Conservation (phyloP, 2,888 invertebrate genomes). For the Agrochola lota region DNA sequence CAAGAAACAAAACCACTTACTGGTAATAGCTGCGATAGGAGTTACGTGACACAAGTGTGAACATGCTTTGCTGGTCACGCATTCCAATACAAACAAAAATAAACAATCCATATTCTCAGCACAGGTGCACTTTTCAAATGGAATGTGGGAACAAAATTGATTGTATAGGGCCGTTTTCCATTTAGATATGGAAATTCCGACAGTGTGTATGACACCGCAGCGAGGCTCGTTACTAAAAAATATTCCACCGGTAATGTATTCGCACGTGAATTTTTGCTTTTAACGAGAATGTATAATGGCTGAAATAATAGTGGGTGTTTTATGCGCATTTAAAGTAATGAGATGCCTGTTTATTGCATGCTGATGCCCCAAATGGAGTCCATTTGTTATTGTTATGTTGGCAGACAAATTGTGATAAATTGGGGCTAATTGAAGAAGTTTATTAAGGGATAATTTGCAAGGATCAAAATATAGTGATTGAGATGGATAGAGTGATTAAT, state of each 20-base stretch:
- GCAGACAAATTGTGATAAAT: slow-evolving; percentile 49
- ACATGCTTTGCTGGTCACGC: slow-evolving; percentile 66
- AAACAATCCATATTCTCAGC: slow-evolving; percentile 81
- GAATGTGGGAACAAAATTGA: slow-evolving; percentile 87
- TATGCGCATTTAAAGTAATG: slow-evolving; percentile 63
- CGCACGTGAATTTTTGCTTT: slow-evolving; percentile 61
- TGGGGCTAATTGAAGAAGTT: slow-evolving; percentile 39
- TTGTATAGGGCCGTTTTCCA: slow-evolving; percentile 88
- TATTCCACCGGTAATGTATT: slow-evolving; percentile 70
- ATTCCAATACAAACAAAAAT: slow-evolving; percentile 80
- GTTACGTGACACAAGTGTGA: slow-evolving; percentile 66
- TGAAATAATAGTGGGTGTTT: slow-evolving; percentile 58
- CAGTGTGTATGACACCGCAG: slow-evolving; percentile 81
- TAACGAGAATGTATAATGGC: slow-evolving; percentile 57
- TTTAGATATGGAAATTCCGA: slow-evolving; percentile 89
- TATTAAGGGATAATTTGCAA: slow-evolving; percentile 21
- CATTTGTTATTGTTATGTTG: slow-evolving; percentile 42
- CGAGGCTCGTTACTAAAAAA: slow-evolving; percentile 77
- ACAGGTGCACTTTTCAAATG: slow-evolving; percentile 88
- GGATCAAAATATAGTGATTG: slow-evolving; percentile 35
- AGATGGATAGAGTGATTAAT: slow-evolving; percentile 40
- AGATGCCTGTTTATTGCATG: slow-evolving; percentile 57
- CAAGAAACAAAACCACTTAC: slow-evolving; percentile 65
- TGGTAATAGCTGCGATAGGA: slow-evolving; percentile 57
- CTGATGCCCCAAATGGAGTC: slow-evolving; percentile 32